phyloP scores from a whole-genome alignment of 2,888 invertebrate genomes.

The Acronicta aceris region DNA sequence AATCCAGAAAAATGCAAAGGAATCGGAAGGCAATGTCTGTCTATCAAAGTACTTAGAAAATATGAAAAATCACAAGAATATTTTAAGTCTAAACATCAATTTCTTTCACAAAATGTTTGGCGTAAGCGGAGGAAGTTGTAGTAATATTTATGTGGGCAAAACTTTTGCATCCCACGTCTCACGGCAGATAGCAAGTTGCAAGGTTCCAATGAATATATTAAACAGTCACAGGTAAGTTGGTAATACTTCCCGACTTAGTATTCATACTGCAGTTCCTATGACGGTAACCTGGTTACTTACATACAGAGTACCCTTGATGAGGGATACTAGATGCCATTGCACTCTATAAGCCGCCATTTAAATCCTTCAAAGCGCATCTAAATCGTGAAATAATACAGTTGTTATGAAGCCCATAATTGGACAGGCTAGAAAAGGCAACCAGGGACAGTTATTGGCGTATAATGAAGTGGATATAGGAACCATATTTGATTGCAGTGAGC shows the following conservation, averaged over 20 bases:
- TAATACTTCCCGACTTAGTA: conserved; percentile 73
- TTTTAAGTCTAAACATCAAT: conserved; percentile 39
- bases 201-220: conserved; percentile 84
- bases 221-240: conserved; percentile 67
- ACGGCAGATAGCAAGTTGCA: conserved; percentile 67
- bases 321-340: conserved; percentile 37
- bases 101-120: conserved; percentile 45
- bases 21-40: background rate
- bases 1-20: too few species aligned
- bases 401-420: conserved; percentile 42
- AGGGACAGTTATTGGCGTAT: conserved; percentile 36
- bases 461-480: conserved; percentile 39
- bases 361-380: conserved; percentile 33
- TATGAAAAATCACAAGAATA: conserved; percentile 29
- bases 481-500: conserved; percentile 29
- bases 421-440: conserved; percentile 32
- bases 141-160: conserved; percentile 61
- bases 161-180: conserved; percentile 71
- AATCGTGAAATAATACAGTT: conserved; percentile 43
- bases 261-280: conserved; percentile 68
- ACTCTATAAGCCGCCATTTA: conserved; percentile 31
- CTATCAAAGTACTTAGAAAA: conserved; percentile 17
- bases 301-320: conserved; percentile 58
- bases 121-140: conserved; percentile 36
- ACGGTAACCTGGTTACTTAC: conserved; percentile 65